Base-by-base conservation (phyloP, 2,797 vertebrate species). In the Spinibarbus caldwelli region DNA sequence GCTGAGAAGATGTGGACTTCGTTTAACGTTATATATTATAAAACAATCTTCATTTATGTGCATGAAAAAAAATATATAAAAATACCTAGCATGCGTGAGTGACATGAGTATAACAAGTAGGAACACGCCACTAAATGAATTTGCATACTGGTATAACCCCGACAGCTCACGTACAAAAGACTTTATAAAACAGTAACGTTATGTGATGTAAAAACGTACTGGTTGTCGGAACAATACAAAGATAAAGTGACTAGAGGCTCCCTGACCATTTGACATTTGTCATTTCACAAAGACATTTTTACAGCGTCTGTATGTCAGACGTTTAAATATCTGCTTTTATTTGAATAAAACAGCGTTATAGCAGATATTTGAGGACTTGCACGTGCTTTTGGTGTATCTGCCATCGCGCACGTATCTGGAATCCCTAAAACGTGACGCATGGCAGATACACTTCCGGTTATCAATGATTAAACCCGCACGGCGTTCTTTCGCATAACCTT, bases 371-470 rank as follows among this genome's bases (percentile, higher is more conserved):
- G 49, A 66, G 0, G 3, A 41, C 10, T 11, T 23, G 11, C 38
- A 41, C 19, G 38, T 36, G 75, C 64, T 41, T 41, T 21, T 4
- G 47, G 67, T n/a, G n/a, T n/a, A n/a, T n/a, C n/a, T n/a, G n/a
- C n/a, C n/a, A n/a, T n/a, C n/a, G n/a, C n/a, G n/a, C n/a, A n/a
- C n/a, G n/a, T n/a, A n/a, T n/a, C n/a, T n/a, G n/a, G n/a, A n/a
- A n/a, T 76, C 83, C 84, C 9, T 86, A 66, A 88, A 89, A 87
- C n/a, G n/a, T n/a, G n/a, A n/a, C n/a, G n/a, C n/a, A n/a, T n/a
- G n/a, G n/a, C n/a, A n/a, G n/a, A 31, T 81, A 75, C 80, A 92
- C 91, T 93, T 94, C 92, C 93, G 91, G 92, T 83, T 80, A 80
- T 83, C 47, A 64, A 15, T 54, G 71, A 29, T 6, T 29, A 19